Evolutionary conservation across 2,797 vertebrate species (phyloP), one percentile per base, ranked within the genome.

Genomic region (Artibeus jamaicensis): DNA sequence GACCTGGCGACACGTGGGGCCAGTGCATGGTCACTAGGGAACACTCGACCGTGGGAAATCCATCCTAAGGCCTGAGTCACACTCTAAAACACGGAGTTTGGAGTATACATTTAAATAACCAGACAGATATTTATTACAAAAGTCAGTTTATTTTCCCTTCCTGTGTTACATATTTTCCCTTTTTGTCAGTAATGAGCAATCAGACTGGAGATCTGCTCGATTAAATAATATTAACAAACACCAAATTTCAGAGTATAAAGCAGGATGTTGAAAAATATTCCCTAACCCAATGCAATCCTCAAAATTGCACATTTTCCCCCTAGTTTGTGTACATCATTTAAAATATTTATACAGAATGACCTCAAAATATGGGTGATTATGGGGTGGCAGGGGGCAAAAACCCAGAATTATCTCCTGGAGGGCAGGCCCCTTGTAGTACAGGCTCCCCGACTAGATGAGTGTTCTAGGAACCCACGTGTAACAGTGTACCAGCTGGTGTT

Each of bases 141-240:
- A 97, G 71, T 67, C 73, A 70, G 86, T 97, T 89, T 91, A 86
- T 91, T 95, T 94, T 92, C 92, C 93, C 50, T 93, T 90, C 42
- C 65, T 59, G 59, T 85, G 83, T 95, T 96, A 92, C 29, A 0
- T 53, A 85, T n/a, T 94, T 94, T 94, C 95, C 90, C 82, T 96
- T 97, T 97, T 81, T 89, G 96, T 97, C 95, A 96, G 82, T 96
- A 85, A 92, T 53, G 67, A 91, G 50, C 24, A 71, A 42, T 83
- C 68, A 73, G 92, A 94, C 50, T 82, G 44, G 68, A 71, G 85
- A 81, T 81, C 48, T 92, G 50, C 71, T 57, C 88, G 92, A 95
- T 93, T 86, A 89, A 95, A 95, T 94, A 95, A 68, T n/a, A 96
- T 73, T 22, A 73, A 50, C 76, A 65, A 79, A 94, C 46, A 79